Conservation (phyloP, 2,797 vertebrate species). For the Nannoperca australis region DNA sequence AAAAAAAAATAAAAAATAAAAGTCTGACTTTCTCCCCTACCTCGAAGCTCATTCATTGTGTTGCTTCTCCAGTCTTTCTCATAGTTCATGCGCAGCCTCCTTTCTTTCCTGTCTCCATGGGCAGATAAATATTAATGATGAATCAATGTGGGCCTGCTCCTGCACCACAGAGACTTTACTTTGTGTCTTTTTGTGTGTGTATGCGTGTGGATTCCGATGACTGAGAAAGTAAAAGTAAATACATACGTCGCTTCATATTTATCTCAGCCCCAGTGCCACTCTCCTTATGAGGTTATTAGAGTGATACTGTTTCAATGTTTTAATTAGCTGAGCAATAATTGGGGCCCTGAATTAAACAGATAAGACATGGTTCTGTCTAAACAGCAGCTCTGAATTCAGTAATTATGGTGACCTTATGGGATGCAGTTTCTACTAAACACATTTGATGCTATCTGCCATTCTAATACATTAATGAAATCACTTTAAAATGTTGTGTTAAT, state of each 20-base stretch:
- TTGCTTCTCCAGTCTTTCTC: slow-evolving; percentile 20
- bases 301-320: slow-evolving; percentile 64
- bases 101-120: slow-evolving; percentile 29
- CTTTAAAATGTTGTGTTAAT: slow-evolving; percentile 51
- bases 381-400: slow-evolving; percentile 53
- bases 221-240: slow-evolving; percentile 48
- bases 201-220: slow-evolving; percentile 20
- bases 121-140: slow-evolving; percentile 67
- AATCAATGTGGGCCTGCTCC: slow-evolving; percentile 31
- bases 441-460: slow-evolving; percentile 60
- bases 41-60: slow-evolving; percentile 40
- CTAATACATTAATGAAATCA: slow-evolving; percentile 39
- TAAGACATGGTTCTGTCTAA: slow-evolving; percentile 64
- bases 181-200: slow-evolving; percentile 11
- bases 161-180: slow-evolving; percentile 20
- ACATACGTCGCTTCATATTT: slow-evolving; percentile 40
- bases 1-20: not conserved
- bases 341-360: slow-evolving; percentile 74
- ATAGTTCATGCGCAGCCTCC: slow-evolving; percentile 29
- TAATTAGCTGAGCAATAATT: slow-evolving; percentile 77
- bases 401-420: slow-evolving; percentile 53
- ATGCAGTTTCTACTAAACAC: slow-evolving; percentile 53
- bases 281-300: slow-evolving; percentile 62
- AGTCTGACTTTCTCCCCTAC: slow-evolving; percentile 47
- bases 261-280: slow-evolving; percentile 27